Evolutionary conservation across 2,797 vertebrate genomes (phyloP), one percentile per base, ranked within the genome.

Genomic region (Smutsia temminckii): DNA sequence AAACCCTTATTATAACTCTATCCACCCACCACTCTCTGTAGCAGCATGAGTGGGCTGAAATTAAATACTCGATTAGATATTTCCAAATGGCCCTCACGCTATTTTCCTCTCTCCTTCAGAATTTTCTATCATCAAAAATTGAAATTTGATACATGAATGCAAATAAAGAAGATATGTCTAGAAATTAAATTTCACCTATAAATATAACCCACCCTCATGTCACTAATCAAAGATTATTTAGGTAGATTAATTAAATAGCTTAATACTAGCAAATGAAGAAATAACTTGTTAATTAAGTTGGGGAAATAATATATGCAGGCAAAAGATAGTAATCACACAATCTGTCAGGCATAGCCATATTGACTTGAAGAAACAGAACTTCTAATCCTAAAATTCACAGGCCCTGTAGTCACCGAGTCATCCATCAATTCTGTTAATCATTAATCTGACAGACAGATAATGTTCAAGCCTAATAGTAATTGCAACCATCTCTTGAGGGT

Each of bases 141-240:
- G 11, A 61, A 78, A 92, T 71, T 63, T 37, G 16, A 87, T 84
- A 53, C 13, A 14, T 13, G 11, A 93, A 87, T 32, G 2, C 16
- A 94, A 86, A 74, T 85, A 95, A 91, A 94, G 57, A 61, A 77
- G 42, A 40, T 75, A 79, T 46, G 23, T 77, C 40, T 14, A 66
- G 63, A 95, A 94, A 55, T 55, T 68, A 85, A 89, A 91, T 89
- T 92, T 91, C 66, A 90, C 77, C 86, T 93, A 23, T 81, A 75
- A 81, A 29, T 78, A 40, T 88, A 77, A 68, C 77, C 80, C 42
- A 59, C 32, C 40, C 42, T 71, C 8, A 8, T 37, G 17, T 57
- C 57, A 66, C 63, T 49, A 69, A 61, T 14, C n/a, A 92, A 64
- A 66, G 34, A 91, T 74, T 34, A 74, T 37, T 84, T 34, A 61